These are phyloP conservation scores for Trissolcus basalis DNA, from an alignment of 1,140 invertebrate genomes.

Conservation along the genomic window DNA sequence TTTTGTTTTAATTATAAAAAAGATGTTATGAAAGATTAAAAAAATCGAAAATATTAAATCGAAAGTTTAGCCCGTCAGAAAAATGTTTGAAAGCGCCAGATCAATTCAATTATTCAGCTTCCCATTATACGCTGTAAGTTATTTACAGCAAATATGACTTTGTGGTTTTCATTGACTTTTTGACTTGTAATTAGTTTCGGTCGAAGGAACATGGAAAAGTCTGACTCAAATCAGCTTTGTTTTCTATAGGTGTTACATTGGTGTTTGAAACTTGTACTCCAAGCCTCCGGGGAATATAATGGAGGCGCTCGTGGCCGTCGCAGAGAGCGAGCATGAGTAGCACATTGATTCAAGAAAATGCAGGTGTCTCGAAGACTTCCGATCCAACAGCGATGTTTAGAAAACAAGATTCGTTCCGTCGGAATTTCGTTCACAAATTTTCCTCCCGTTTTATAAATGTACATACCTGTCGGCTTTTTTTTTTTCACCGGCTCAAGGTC, in stretches of 20 bases:
- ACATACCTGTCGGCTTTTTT: slow-evolving; percentile 50
- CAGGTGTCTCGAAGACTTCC: slow-evolving; percentile 61
- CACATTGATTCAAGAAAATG: slow-evolving; percentile 45
- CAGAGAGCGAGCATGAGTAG: slow-evolving; percentile 12
- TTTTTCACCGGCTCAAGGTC: slow-evolving; percentile 41
- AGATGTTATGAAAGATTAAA: no score
- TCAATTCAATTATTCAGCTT: neutral
- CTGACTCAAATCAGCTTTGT: slow-evolving; percentile 16
- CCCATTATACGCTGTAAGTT: neutral
- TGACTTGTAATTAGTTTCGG: slow-evolving; percentile 31
- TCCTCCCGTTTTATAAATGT: slow-evolving; percentile 26
- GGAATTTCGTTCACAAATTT: slow-evolving; percentile 63
- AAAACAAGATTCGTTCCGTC: slow-evolving; percentile 71
- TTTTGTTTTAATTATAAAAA: no score
- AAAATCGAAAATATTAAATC: no score
- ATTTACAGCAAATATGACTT: slow-evolving; percentile 1
- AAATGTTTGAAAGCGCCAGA: no score
- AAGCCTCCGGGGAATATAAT: neutral
- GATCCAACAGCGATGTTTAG: slow-evolving; percentile 60
- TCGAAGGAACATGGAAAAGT: slow-evolving; percentile 25
- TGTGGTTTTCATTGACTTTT: slow-evolving; percentile 5
- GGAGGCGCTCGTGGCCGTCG: slow-evolving; percentile 33
- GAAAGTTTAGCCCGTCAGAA: no score
- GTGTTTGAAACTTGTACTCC: slow-evolving; percentile 1
- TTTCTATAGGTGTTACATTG: neutral